Percentiles rank a stretch among this genome's conserved stretches.
phyloP scores from a whole-genome alignment of 2,113 vertebrate species.

The Brachirus orientalis region DNA sequence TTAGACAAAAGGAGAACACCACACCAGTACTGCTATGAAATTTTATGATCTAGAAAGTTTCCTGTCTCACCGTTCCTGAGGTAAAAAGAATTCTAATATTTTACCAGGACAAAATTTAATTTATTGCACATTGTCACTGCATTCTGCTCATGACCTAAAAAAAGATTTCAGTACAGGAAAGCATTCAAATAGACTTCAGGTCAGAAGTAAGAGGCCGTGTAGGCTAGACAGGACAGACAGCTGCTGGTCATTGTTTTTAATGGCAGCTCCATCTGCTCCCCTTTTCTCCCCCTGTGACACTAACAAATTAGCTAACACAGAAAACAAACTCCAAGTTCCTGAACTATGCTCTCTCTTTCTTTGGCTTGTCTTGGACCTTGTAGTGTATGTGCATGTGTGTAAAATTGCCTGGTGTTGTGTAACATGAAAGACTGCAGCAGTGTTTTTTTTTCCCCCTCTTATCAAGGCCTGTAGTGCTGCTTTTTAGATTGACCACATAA shows the following conservation, averaged over 20 bases:
- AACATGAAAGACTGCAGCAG: constrained; percentile 11
- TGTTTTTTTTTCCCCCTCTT: constrained; percentile 19
- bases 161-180: constrained; percentile 15
- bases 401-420: constrained; percentile 21
- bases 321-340: constrained; percentile 76
- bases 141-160: not conserved
- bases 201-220: constrained; percentile 53
- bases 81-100: too few relatives aligned
- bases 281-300: constrained; percentile 86
- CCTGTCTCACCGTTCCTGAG: too few relatives aligned
- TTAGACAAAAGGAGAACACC: too few relatives aligned
- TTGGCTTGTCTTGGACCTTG: constrained; percentile 48
- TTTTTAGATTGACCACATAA: not conserved
- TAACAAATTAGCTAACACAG: constrained; percentile 89
- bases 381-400: constrained; percentile 20
- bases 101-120: too few relatives aligned
- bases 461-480: not conserved
- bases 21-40: too few relatives aligned
- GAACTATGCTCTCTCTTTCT: constrained; percentile 70
- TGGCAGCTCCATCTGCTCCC: constrained; percentile 91
- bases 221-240: constrained; percentile 85
- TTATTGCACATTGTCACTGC: not conserved
- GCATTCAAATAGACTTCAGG: constrained; percentile 28
- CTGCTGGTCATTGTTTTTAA: constrained; percentile 92
- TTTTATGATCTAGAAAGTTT: too few relatives aligned